phyloP scores from a whole-genome alignment of 1,140 invertebrate species.

The Himalopsyche phryganea region DNA sequence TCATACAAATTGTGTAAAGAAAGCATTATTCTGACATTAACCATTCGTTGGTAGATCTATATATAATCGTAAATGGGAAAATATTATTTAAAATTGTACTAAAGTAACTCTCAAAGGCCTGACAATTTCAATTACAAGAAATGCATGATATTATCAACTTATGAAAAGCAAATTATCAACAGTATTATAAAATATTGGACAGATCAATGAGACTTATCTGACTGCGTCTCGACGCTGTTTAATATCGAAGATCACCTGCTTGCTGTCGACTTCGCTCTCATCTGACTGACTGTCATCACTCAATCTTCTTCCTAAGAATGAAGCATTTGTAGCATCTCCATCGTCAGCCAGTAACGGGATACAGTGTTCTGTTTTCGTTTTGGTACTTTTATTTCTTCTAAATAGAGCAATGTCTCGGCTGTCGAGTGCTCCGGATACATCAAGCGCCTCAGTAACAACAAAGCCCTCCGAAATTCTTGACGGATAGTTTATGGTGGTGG shows the following conservation, averaged over 20 bases:
- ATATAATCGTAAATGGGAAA: no score
- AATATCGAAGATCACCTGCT: conserved; percentile 44
- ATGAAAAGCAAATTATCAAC: no score
- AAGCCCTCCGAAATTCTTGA: conserved; percentile 37
- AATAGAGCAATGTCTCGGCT: conserved; percentile 37
- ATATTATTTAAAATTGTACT: no score
- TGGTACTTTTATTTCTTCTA: conserved; percentile 34
- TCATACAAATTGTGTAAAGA: no score
- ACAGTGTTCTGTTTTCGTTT: conserved; percentile 36
- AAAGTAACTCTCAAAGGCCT: no score
- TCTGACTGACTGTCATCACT: conserved; percentile 34
- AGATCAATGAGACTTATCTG: no score
- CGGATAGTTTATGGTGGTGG: conserved; percentile 40
- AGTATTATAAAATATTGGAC: no score
- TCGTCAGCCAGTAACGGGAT: conserved; percentile 42
- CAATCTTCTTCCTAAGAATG: conserved; percentile 23
- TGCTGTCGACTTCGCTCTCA: conserved; percentile 47
- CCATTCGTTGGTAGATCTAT: no score
- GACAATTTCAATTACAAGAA: no score
- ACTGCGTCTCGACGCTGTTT: conserved; percentile 43
- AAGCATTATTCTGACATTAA: no score
- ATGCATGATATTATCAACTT: no score
- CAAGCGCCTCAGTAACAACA: conserved; percentile 25
- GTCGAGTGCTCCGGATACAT: conserved; percentile 36
- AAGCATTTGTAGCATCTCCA: conserved; percentile 13